Evolutionary conservation across 2,888 invertebrate species (phyloP).

Genomic region (Orchestes rusci): DNA sequence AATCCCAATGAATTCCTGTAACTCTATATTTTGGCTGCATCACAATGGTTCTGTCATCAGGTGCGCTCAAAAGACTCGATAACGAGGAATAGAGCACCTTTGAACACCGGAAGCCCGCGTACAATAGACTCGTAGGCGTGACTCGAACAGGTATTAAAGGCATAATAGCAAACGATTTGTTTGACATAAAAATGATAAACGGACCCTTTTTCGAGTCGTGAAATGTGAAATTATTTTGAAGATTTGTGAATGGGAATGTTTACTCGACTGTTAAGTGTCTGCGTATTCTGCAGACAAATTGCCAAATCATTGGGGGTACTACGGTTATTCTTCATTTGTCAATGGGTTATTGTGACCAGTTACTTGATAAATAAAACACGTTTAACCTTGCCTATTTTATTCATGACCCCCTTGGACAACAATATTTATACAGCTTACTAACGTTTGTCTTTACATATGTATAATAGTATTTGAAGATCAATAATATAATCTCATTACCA

Average conservation of each 20-base stretch:
- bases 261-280: constrained; percentile 31
- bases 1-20: constrained; percentile 3
- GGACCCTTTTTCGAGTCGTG: constrained; percentile 19
- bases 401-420: too few species aligned
- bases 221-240: constrained; percentile 28
- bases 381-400: too few species aligned
- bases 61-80: constrained; percentile 7
- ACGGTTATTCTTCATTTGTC: constrained; percentile 4
- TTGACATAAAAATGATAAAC: constrained; percentile 38
- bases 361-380: too few species aligned
- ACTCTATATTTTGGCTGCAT: constrained; percentile 10
- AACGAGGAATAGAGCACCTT: constrained; percentile 18
- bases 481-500: too few species aligned
- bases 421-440: too few species aligned
- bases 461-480: too few species aligned
- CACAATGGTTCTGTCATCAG: constrained; percentile 10
- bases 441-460: too few species aligned
- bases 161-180: constrained; percentile 33
- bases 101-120: constrained; percentile 18
- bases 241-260: constrained; percentile 33
- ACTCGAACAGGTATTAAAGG: constrained; percentile 18
- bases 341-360: too few species aligned
- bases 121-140: constrained; percentile 13
- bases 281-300: constrained; percentile 21
- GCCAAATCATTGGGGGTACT: constrained; percentile 19